Conservation (phyloP, 2,888 invertebrate species). For the Diarsia dahlii region DNA sequence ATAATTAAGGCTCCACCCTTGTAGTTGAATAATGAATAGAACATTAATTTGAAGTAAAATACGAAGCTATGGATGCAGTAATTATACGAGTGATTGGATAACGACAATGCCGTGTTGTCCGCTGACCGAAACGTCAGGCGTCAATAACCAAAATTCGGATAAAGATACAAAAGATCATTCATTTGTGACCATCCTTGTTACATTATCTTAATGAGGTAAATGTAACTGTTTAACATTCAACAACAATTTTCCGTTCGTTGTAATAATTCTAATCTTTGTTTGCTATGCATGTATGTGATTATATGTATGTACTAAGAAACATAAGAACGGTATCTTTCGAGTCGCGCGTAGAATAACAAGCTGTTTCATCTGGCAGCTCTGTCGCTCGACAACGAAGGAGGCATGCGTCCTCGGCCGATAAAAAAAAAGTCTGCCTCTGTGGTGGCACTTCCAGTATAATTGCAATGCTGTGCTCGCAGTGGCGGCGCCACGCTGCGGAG, state of each 20-base stretch:
- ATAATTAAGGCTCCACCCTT: conserved; percentile 18
- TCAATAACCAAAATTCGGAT: conserved; percentile 65
- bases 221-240: conserved; percentile 28
- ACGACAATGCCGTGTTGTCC: conserved; percentile 75
- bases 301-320: conserved; percentile 50
- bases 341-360: conserved; percentile 66
- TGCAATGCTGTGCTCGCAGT: conserved; percentile 73
- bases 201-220: conserved; percentile 48
- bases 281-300: conserved; percentile 36
- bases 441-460: conserved; percentile 70
- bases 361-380: conserved; percentile 60
- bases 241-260: conserved; percentile 49
- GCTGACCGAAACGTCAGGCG: conserved; percentile 61
- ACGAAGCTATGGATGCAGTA: conserved; percentile 31
- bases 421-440: conserved; percentile 64
- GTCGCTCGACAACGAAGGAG: conserved; percentile 48
- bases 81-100: conserved; percentile 81
- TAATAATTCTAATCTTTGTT: conserved; percentile 53
- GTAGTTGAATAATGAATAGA: conserved; percentile 33
- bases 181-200: conserved; percentile 31
- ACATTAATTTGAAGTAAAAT: conserved; percentile 31
- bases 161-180: conserved; percentile 50
- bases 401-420: conserved; percentile 57
- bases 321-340: conserved; percentile 60
- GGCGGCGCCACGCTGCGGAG: conserved; percentile 70